Percentiles rank a stretch among this genome's conserved stretches.
Conservation (phyloP, 2,797 vertebrate genomes). For the Mus caroli region DNA sequence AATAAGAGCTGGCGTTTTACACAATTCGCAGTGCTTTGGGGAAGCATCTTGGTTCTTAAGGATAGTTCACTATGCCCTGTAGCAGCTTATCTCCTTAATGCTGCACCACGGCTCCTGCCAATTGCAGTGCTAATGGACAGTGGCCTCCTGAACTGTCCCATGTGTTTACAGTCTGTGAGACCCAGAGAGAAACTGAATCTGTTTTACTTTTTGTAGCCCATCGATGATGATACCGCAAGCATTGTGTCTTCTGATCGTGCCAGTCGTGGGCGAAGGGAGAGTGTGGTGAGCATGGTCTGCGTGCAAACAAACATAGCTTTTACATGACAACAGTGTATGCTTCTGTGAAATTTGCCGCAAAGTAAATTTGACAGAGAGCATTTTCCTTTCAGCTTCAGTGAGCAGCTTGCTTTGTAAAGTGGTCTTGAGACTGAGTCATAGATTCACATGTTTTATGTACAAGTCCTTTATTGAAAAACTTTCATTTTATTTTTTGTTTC, state of each 20-base stretch:
- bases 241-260: slow-evolving; percentile 91
- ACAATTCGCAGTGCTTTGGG: slow-evolving; percentile 53
- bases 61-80: background rate
- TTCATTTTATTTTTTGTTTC: slow-evolving; percentile 26
- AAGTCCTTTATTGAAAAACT: slow-evolving; percentile 45
- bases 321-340: background rate
- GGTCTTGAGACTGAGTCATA: slow-evolving; percentile 1
- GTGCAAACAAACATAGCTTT: slow-evolving; percentile 58
- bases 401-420: background rate
- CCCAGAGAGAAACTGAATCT: background rate
- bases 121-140: background rate
- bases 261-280: slow-evolving; percentile 91
- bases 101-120: background rate
- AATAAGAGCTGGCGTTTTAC: slow-evolving; percentile 12
- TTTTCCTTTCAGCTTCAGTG: slow-evolving; percentile 37
- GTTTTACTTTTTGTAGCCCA: slow-evolving; percentile 87
- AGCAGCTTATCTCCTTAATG: slow-evolving; percentile 16
- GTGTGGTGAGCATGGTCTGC: slow-evolving; percentile 92
- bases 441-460: background rate
- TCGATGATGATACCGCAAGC: slow-evolving; percentile 92
- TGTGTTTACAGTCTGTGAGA: background rate
- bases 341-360: background rate
- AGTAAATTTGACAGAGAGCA: slow-evolving; percentile 41
- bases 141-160: background rate
- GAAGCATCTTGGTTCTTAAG: slow-evolving; percentile 30